Base-by-base conservation (phyloP, 2,888 invertebrate genomes). In the Prosapia bicincta region DNA sequence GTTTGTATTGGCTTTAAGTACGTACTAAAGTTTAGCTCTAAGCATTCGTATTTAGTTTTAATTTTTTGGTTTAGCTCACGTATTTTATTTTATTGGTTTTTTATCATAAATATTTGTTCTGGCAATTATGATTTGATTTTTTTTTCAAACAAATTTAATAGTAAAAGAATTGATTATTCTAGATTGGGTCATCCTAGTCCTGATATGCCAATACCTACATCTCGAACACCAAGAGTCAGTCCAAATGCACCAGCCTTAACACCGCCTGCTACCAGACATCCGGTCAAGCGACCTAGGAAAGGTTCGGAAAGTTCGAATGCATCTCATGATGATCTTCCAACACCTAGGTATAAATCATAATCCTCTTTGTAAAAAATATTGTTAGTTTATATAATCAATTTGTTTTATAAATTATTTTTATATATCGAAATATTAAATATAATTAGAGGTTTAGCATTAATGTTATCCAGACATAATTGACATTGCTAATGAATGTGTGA, bases 291-390 rank as follows among this genome's bases (percentile, higher is more conserved):
- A 32, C 77, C 78, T 13, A 76, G 81, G 23, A 77, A 79, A 75
- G 80, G 80, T 0, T 80, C 80, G 2, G 81, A 81, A 69, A 79
- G 79, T 72, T 80, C 80, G 6, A 80, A 78, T 25, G 78, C 79
- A 9, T 79, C 80, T 6, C 78, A 78, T 32, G 78, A 78, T 23
- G 79, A 80, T 25, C 76, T 77, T 1, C 78, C 78, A n/a, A 32
- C 79, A n/a, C 77, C 78, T 10, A 78, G 80, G 80, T 80, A 74
- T 26, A 24, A 25, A n/a, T n/a, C n/a, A n/a, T n/a, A n/a, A n/a
- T n/a, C n/a, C n/a, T n/a, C n/a, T 38, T n/a, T n/a, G n/a, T n/a
- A n/a, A n/a, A n/a, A n/a, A n/a, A n/a, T n/a, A n/a, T n/a, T n/a
- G n/a, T n/a, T n/a, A n/a, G n/a, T n/a, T n/a, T n/a, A n/a, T n/a